These are phyloP conservation scores for Rhagophthalmus giganteus DNA, from an alignment of 2,888 invertebrate species.

Conservation along the genomic window DNA sequence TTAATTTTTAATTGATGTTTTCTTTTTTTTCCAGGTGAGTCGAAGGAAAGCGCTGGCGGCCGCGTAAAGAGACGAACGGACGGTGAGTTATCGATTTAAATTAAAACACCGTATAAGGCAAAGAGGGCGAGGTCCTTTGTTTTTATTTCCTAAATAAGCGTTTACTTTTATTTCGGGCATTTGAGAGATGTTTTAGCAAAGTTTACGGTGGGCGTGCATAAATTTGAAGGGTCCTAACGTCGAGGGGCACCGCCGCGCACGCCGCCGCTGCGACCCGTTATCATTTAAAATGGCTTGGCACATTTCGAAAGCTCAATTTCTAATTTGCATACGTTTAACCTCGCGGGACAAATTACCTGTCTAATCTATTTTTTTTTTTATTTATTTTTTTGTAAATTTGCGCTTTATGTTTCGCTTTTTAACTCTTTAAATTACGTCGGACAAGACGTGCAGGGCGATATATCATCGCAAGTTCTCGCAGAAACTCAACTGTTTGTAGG, in stretches of 20 bases:
- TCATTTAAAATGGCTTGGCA: constrained; percentile 8
- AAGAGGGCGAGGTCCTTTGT: too few relatives aligned
- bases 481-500: too few relatives aligned
- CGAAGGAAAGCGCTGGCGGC: neutral
- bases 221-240: constrained; percentile 11
- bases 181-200: neutral
- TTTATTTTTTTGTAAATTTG: constrained; percentile 1
- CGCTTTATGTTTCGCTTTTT: neutral
- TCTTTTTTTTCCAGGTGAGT: neutral
- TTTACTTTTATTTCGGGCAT: neutral
- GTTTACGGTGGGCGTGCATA: constrained; percentile 14
- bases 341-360: neutral
- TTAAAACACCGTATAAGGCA: neutral
- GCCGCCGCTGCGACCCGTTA: constrained; percentile 5
- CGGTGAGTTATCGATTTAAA: neutral
- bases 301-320: constrained; percentile 8
- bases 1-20: neutral
- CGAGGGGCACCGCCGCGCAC: too few relatives aligned
- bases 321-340: constrained; percentile 8
- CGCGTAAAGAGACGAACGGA: too few relatives aligned
- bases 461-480: too few relatives aligned
- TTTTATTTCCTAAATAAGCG: neutral
- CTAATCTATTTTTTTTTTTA: neutral
- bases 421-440: neutral
- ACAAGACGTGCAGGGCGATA: too few relatives aligned